Evolutionary conservation across 2,888 invertebrate genomes (phyloP).

Genomic region (Dioctria rufipes): DNA sequence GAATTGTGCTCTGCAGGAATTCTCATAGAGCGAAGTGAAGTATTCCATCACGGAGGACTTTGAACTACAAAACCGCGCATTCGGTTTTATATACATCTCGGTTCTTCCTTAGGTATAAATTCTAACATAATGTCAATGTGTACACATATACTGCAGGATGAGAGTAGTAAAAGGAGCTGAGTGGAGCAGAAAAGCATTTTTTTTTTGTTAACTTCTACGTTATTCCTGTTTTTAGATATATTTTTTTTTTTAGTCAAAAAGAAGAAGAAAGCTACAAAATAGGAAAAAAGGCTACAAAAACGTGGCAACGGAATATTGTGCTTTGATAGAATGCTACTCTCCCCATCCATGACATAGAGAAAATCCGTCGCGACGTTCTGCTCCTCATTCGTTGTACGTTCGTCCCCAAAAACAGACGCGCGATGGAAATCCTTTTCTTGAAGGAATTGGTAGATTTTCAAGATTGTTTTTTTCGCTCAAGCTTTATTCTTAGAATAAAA

Average conservation of each 20-base stretch:
- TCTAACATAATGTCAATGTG: slow-evolving; percentile 58
- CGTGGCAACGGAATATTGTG: slow-evolving; percentile 55
- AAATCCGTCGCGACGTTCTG: slow-evolving; percentile 56
- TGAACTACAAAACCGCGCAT: slow-evolving; percentile 55
- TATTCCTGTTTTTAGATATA: slow-evolving; percentile 12
- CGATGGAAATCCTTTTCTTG: slow-evolving; percentile 42
- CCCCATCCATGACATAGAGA: slow-evolving; percentile 55
- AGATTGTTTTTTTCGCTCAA: slow-evolving; percentile 24
- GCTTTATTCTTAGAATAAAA: slow-evolving; percentile 39
- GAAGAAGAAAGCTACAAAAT: slow-evolving; percentile 57
- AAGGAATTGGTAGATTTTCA: slow-evolving; percentile 28
- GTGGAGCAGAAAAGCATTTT: slow-evolving; percentile 44
- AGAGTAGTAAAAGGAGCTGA: slow-evolving; percentile 51
- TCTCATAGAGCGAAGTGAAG: slow-evolving; percentile 13
- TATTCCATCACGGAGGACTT: slow-evolving; percentile 39
- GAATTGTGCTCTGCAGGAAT: background rate
- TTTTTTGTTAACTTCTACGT: slow-evolving; percentile 36
- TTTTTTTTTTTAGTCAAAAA: slow-evolving; percentile 47
- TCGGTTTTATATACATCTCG: slow-evolving; percentile 46
- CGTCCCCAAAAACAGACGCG: slow-evolving; percentile 59
- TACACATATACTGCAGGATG: slow-evolving; percentile 54
- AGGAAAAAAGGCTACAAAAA: slow-evolving; percentile 54
- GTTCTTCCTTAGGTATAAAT: slow-evolving; percentile 55
- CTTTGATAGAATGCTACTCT: slow-evolving; percentile 57
- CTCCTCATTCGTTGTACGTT: slow-evolving; percentile 56